Evolutionary conservation across 2,113 vertebrate species (phyloP).

Genomic region (Trogon melanurus): DNA sequence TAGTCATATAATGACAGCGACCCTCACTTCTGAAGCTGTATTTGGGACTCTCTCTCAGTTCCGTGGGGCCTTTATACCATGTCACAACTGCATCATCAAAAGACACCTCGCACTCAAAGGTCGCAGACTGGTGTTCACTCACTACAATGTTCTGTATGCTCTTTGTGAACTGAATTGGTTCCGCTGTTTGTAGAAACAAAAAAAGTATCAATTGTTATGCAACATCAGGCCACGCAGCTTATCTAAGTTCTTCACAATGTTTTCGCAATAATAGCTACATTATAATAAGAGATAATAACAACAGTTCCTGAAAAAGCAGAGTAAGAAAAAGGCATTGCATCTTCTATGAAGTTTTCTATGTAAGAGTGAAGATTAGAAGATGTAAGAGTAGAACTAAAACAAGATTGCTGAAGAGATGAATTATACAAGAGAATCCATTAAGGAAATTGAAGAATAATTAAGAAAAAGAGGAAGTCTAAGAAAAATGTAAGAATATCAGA

Average conservation of each 20-base stretch:
- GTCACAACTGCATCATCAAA: slow-evolving; percentile 97
- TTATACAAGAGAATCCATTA: neutral
- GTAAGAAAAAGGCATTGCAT: neutral
- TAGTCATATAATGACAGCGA: slow-evolving; percentile 97
- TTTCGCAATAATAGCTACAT: neutral
- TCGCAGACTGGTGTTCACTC: slow-evolving; percentile 93
- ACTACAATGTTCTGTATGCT: slow-evolving; percentile 98
- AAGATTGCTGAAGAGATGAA: neutral
- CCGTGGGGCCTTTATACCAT: slow-evolving; percentile 96
- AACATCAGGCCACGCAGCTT: neutral
- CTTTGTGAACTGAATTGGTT: slow-evolving; percentile 98
- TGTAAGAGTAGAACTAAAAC: neutral
- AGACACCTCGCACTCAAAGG: slow-evolving; percentile 97
- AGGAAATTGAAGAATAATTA: neutral
- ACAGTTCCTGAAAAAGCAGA: neutral
- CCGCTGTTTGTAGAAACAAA: slow-evolving; percentile 81
- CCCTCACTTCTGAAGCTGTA: slow-evolving; percentile 96
- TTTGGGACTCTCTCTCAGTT: slow-evolving; percentile 92
- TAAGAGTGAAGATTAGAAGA: slow-evolving; percentile 24
- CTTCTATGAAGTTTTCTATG: neutral
- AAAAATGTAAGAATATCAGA: neutral
- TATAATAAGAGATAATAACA: neutral
- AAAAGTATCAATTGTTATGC: neutral
- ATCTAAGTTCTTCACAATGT: neutral
- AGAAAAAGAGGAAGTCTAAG: neutral